Base-by-base conservation (phyloP, 2,113 vertebrate species). In the Takifugu flavidus region DNA sequence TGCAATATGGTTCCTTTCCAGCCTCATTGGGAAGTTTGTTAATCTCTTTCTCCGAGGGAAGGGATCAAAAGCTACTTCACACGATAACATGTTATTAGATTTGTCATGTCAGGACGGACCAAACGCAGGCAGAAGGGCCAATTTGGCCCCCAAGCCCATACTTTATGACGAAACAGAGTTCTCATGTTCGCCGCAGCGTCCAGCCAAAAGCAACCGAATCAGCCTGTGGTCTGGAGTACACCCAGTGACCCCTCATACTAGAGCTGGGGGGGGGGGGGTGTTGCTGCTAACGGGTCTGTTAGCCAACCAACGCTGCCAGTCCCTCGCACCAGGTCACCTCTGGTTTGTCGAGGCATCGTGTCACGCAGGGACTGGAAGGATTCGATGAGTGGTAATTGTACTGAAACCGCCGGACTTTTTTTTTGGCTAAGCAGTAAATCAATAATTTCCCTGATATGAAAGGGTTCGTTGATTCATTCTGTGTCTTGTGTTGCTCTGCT, bases 51-150 rank as follows among this genome's bases (percentile, higher is more conserved):
- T 55, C 59, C 7, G 13, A 57, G 61, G 53, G 70, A 65, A 70
- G 25, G 63, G 34, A 75, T 76, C 65, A 82, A 72, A 80, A 64
- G 54, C 63, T 12, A 64, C 76, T 84, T 65, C 56, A 76, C 71
- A 46, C 60, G 27, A 46, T 15, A 83, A 77, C 71, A 58, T 71
- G 65, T 71, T 62, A 82, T 87, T 87, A 82, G 52, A 52, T 74
- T 71, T 72, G 71, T 71, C 78, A 67, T 52, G 52, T 44, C 43
- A 45, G 43, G 67, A 70, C 54, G 65, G 29, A 75, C 62, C 65
- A 77, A 65, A 77, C 43, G 55, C 56, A 52, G 29, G 59, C 67
- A 52, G 1, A 28, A 42, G 25, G 57, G 53, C 72, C 65, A 61
- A 25, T 69, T 77, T 84, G 81, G 79, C 82, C 69, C 34, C 26